A percentile compares a stretch with the other conserved stretches of the same genome.
phyloP scores from a whole-genome alignment of 1,140 invertebrate species.

The Portunus trituberculatus region DNA sequence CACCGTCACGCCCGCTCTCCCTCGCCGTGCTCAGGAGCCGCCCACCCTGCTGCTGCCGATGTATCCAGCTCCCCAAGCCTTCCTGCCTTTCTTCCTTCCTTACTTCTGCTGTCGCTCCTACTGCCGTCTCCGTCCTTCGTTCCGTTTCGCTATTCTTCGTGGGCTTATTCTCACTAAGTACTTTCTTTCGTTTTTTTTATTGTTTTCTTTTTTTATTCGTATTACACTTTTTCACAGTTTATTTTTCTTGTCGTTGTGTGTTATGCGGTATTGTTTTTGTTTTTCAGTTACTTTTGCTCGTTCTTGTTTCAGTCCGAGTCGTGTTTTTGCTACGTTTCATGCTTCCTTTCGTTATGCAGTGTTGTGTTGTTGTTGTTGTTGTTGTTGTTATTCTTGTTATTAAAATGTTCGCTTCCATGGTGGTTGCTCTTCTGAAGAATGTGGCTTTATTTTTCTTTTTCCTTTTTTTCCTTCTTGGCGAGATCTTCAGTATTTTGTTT shows the following conservation, averaged over 20 bases:
- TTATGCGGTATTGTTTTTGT: not conserved
- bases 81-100: not conserved
- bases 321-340: not conserved
- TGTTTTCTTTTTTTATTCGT: not conserved
- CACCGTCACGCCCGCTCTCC: not conserved
- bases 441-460: not conserved
- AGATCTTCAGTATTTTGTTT: not conserved
- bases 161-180: no score
- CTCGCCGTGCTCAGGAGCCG: constrained; percentile 16
- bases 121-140: not conserved
- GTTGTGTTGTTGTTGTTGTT: not conserved
- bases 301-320: not conserved
- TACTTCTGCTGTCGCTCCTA: not conserved
- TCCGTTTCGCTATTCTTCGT: no score
- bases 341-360: not conserved
- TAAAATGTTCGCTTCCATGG: not conserved
- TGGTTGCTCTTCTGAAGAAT: not conserved
- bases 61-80: not conserved
- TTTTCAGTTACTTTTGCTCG: not conserved
- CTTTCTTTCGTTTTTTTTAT: not conserved
- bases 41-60: not conserved
- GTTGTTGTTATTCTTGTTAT: no score
- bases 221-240: not conserved
- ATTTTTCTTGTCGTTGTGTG: not conserved
- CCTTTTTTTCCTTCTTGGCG: not conserved